A percentile compares a stretch with the other conserved stretches of the same genome.
These are phyloP conservation scores for Thunnus maccoyii DNA, from an alignment of 2,113 vertebrate species.

Conservation along the genomic window DNA sequence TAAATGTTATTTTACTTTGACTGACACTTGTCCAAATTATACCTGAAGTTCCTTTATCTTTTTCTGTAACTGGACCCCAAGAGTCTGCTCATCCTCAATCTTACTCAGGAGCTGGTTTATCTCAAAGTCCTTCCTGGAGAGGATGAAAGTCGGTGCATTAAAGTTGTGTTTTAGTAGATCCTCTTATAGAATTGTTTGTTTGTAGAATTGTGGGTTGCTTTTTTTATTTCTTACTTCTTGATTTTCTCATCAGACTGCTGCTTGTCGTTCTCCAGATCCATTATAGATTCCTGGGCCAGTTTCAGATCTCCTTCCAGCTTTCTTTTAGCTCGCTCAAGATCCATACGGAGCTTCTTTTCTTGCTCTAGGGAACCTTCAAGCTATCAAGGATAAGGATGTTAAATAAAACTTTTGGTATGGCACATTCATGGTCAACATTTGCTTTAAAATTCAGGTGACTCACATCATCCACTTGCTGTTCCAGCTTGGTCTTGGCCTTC, in stretches of 20 bases:
- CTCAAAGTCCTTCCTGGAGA: constrained; percentile 90
- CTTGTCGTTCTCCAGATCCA: constrained; percentile 83
- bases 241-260: constrained; percentile 80
- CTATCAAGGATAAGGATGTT: constrained; percentile 60
- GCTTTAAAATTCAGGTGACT: background rate
- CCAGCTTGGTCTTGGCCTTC: constrained; percentile 82
- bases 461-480: constrained; percentile 83
- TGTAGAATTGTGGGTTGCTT: background rate
- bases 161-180: background rate
- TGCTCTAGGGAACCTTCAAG: constrained; percentile 90
- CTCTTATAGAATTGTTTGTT: background rate
- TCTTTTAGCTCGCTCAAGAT: constrained; percentile 85
- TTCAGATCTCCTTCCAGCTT: constrained; percentile 81
- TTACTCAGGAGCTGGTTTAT: constrained; percentile 85
- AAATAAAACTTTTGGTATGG: background rate
- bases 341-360: constrained; percentile 89
- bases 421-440: background rate
- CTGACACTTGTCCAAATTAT: background rate
- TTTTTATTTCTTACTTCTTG: constrained; percentile 67
- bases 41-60: constrained; percentile 90
- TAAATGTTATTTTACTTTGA: background rate
- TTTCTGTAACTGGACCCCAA: constrained; percentile 88
- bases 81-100: constrained; percentile 88
- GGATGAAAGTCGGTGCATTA: background rate
- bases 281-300: constrained; percentile 75